phyloP scores from a whole-genome alignment of 2,113 vertebrate species.

The Entelurus aequoreus region DNA sequence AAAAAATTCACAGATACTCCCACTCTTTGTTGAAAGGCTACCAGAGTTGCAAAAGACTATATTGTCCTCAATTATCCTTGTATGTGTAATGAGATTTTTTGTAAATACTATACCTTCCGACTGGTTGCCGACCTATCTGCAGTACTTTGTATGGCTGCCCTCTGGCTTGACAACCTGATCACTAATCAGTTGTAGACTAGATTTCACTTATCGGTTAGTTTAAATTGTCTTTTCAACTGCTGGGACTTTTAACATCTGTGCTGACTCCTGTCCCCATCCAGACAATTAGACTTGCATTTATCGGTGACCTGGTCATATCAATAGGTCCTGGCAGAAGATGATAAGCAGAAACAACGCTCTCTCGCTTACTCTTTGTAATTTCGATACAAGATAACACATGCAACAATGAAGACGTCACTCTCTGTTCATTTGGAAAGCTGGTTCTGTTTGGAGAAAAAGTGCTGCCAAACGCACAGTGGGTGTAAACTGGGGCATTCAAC shows the following conservation, averaged over 20 bases:
- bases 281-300: not conserved
- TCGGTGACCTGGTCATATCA: not conserved
- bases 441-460: not conserved
- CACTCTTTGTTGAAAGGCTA: too few species aligned
- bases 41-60: too few species aligned
- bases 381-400: not conserved
- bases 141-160: too few species aligned
- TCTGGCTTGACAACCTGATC: too few species aligned
- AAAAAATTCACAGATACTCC: too few species aligned
- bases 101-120: too few species aligned
- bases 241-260: not conserved
- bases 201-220: not conserved
- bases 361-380: not conserved
- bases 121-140: too few species aligned
- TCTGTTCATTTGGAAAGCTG: conserved; percentile 1
- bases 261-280: not conserved
- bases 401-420: not conserved
- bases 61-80: too few species aligned
- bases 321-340: not conserved
- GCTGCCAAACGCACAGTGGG: not conserved
- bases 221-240: not conserved
- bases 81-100: too few species aligned
- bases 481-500: not conserved
- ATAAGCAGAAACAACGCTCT: not conserved
- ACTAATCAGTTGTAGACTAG: too few species aligned